Percentiles rank a stretch among this genome's conserved stretches.
These are phyloP conservation scores for Meandrusa payeni DNA, from an alignment of 2,888 invertebrate species.

Conservation along the genomic window DNA sequence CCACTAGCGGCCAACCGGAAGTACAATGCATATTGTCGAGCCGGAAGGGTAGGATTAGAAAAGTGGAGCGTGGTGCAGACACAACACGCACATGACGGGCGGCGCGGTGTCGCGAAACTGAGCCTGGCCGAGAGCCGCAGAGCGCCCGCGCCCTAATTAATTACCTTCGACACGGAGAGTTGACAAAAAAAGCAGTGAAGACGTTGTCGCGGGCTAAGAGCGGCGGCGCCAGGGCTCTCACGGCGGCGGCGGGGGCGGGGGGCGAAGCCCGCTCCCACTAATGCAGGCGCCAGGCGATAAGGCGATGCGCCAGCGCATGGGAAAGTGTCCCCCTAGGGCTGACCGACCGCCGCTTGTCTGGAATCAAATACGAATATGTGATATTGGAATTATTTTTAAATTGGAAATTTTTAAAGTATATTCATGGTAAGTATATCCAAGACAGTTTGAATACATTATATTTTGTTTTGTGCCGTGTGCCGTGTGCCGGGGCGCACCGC, in stretches of 20 bases:
- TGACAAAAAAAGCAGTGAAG: conserved; percentile 51
- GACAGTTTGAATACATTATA: too few relatives aligned
- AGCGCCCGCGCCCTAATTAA: conserved; percentile 58
- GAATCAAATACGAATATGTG: too few relatives aligned
- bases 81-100: background rate
- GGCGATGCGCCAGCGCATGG: conserved; percentile 17
- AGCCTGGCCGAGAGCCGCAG: conserved; percentile 39
- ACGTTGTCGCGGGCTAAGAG: conserved; percentile 61
- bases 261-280: conserved; percentile 12
- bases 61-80: too few relatives aligned
- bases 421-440: too few relatives aligned
- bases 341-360: too few relatives aligned
- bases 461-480: too few relatives aligned
- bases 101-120: background rate
- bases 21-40: too few relatives aligned
- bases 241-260: background rate
- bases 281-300: conserved; percentile 24
- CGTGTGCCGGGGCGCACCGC: too few relatives aligned
- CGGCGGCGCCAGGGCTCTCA: conserved; percentile 55
- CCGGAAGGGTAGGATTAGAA: too few relatives aligned
- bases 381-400: too few relatives aligned
- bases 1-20: too few relatives aligned
- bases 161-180: conserved; percentile 53
- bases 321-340: conserved; percentile 20
- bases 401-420: too few relatives aligned